Evolutionary conservation across 2,113 vertebrate genomes (phyloP), one percentile per base, ranked within the genome.

Genomic region (Ammospiza caudacuta): DNA sequence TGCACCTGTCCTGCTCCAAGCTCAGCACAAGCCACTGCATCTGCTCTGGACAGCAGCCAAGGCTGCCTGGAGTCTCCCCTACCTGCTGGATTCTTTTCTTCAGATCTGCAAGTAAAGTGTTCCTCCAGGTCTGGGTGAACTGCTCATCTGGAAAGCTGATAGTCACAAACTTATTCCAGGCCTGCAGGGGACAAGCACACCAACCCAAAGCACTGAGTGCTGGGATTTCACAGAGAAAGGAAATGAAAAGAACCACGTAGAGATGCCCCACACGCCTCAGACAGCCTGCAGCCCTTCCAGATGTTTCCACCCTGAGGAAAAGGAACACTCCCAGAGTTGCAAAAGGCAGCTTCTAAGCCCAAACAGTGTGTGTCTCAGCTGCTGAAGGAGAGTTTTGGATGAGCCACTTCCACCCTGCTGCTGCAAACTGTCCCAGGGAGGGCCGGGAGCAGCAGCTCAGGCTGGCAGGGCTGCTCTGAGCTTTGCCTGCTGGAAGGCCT

Each of bases 21-120:
- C 66, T 37, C 29, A 55, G 64, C 44, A 83, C 70, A 46, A 28
- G 31, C 9, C 31, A 9, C 7, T 6, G 24, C 11, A 2, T 1
- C n/a, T 4, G 14, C 89, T 19, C 58, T 16, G 47, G 43, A 2
- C 70, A 15, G 12, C 18, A 23, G 33, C 57, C 37, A 43, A 2
- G 18, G 4, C 55, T 77, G 58, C 49, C 89, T 22, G 28, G 1
- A 31, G 9, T 1, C 23, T 18, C 13, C n/a, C 37, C 28, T 96
- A 99, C 99, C 98, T 98, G 85, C 70, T 98, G 98, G 94, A 99
- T 98, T 51, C 98, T 98, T 12, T 93, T 98, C 95, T 98, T 94
- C 97, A 99, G 95, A 89, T 99, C 98, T 37, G 5, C 49, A 24
- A 97, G 97, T 47, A 99, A 93, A 4, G 64, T 97, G 10, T 37